Percentiles rank a stretch among this genome's conserved stretches.
These are phyloP conservation scores for Neoscelio sp. DNA, from an alignment of 2,888 invertebrate genomes.

Conservation along the genomic window DNA sequence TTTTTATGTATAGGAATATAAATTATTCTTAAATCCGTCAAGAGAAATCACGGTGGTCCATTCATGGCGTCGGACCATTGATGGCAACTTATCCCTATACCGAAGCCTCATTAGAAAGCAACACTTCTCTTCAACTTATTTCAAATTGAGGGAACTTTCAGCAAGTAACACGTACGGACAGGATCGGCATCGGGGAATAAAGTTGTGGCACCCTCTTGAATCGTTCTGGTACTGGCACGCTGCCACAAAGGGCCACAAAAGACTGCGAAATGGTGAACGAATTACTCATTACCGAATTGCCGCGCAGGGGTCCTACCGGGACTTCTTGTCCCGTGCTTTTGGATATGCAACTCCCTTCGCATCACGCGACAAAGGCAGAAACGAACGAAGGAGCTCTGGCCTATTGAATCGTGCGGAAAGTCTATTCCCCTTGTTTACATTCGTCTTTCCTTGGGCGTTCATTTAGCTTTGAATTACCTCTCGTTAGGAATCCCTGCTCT, in stretches of 20 bases:
- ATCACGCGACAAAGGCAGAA: background rate
- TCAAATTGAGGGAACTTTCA: constrained; percentile 29
- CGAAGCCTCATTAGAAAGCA: background rate
- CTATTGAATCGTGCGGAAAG: constrained; percentile 27
- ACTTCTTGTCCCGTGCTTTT: constrained; percentile 27
- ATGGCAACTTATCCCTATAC: too few relatives aligned
- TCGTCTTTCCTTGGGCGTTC: constrained; percentile 9
- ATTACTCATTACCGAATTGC: constrained; percentile 79
- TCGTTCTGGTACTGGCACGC: constrained; percentile 71
- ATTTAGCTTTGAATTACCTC: constrained; percentile 29
- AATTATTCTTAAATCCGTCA: too few relatives aligned
- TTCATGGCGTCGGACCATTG: too few relatives aligned
- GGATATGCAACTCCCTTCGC: constrained; percentile 5
- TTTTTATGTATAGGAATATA: too few relatives aligned
- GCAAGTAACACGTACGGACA: constrained; percentile 11
- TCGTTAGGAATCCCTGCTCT: constrained; percentile 34
- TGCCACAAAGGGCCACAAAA: constrained; percentile 76
- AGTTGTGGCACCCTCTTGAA: constrained; percentile 44
- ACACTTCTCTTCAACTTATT: constrained; percentile 10
- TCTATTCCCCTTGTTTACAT: constrained; percentile 12
- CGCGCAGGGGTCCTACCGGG: constrained; percentile 61
- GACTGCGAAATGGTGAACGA: constrained; percentile 79
- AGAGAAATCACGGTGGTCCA: too few relatives aligned
- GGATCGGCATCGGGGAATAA: constrained; percentile 29
- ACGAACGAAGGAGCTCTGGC: background rate